These are phyloP conservation scores for Ypsolopha sequella DNA, from an alignment of 2,888 invertebrate genomes.

Conservation along the genomic window DNA sequence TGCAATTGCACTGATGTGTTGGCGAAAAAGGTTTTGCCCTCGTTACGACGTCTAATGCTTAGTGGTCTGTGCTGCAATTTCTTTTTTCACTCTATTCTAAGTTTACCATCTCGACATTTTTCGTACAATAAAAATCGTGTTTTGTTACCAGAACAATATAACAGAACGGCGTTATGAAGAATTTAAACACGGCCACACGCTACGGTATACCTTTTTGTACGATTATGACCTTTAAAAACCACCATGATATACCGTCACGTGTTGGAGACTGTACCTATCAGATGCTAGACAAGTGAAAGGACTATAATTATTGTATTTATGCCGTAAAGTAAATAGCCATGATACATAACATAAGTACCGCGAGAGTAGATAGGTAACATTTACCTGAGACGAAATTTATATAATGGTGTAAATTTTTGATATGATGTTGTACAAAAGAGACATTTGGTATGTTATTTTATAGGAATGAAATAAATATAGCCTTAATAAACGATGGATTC, in stretches of 20 bases:
- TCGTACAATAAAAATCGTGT: not conserved
- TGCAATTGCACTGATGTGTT: too few species aligned
- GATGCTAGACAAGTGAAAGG: constrained; percentile 49
- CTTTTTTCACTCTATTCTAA: too few species aligned
- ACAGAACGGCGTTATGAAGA: constrained; percentile 26
- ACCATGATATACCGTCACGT: too few species aligned
- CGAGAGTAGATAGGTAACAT: constrained; percentile 63
- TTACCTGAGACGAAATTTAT: constrained; percentile 69
- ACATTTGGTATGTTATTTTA: constrained; percentile 73
- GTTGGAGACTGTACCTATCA: constrained; percentile 30
- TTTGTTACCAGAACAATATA: constrained; percentile 16
- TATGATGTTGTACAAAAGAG: constrained; percentile 72
- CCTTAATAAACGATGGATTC: constrained; percentile 47
- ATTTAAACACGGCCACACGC: constrained; percentile 17
- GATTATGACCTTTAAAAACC: too few species aligned
- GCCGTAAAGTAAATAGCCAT: constrained; percentile 37
- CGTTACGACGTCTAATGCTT: too few species aligned
- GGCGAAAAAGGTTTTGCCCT: too few species aligned
- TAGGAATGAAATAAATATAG: constrained; percentile 73
- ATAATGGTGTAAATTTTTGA: constrained; percentile 72
- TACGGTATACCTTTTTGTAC: too few species aligned
- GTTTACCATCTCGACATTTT: too few species aligned
- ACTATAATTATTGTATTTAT: constrained; percentile 55
- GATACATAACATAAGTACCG: constrained; percentile 33
- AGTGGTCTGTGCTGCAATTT: too few species aligned